Evolutionary conservation across 2,888 invertebrate genomes (phyloP).

Genomic region (Malachius bipustulatus): DNA sequence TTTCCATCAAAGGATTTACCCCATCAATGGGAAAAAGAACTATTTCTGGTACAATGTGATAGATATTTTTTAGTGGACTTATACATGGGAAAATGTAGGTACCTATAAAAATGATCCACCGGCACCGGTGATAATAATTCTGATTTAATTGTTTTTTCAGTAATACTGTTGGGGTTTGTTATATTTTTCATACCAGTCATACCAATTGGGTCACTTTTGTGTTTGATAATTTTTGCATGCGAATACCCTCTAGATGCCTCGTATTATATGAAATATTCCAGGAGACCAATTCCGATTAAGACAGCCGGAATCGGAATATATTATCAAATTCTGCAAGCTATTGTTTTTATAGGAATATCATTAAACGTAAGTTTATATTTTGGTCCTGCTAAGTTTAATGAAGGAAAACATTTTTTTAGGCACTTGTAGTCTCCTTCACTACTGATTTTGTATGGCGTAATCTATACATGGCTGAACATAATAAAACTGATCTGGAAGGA

Average conservation of each 20-base stretch:
- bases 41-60: slow-evolving; percentile 25
- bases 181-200: slow-evolving; percentile 54
- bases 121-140: slow-evolving; percentile 4
- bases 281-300: slow-evolving; percentile 1
- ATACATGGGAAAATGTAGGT: slow-evolving; percentile 31
- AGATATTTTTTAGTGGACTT: slow-evolving; percentile 29
- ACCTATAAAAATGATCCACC: neutral
- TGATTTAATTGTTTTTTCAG: slow-evolving; percentile 29
- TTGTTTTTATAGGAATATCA: too few species aligned
- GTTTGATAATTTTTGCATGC: too few species aligned
- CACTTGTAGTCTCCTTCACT: neutral
- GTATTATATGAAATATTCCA: too few species aligned
- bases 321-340: too few species aligned
- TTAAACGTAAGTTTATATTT: too few species aligned
- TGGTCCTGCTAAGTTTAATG: too few species aligned
- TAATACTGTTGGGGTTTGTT: slow-evolving; percentile 54
- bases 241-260: too few species aligned
- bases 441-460: neutral
- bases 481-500: neutral
- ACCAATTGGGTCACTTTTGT: slow-evolving; percentile 53
- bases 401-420: too few species aligned
- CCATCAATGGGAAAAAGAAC: slow-evolving; percentile 34
- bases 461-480: slow-evolving; percentile 1
- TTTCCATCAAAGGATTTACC: slow-evolving; percentile 9
- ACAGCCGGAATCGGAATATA: too few species aligned